Conservation (phyloP, 2,888 invertebrate species). For the Pachliopta kotzebuea region DNA sequence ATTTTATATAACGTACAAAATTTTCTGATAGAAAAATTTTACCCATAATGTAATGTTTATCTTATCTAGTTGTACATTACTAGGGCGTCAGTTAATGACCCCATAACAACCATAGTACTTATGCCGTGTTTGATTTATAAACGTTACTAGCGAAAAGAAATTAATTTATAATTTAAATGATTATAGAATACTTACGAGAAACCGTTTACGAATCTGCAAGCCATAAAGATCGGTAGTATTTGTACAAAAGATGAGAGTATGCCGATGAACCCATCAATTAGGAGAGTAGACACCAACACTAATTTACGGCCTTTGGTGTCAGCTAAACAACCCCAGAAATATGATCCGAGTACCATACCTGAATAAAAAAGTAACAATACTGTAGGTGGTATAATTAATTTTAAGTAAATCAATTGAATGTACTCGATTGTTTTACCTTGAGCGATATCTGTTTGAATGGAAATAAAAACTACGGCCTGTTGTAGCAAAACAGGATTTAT, state of each 20-base stretch:
- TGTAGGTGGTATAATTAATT: background rate
- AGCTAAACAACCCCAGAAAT: conserved; percentile 92
- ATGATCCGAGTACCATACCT: conserved; percentile 92
- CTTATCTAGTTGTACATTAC: too few relatives aligned
- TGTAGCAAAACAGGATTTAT: too few relatives aligned
- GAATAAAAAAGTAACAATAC: conserved; percentile 11
- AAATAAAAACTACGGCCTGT: too few relatives aligned
- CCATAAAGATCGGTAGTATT: conserved; percentile 85
- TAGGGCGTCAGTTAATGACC: too few relatives aligned
- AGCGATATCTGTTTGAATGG: too few relatives aligned
- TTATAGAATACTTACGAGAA: conserved; percentile 85
- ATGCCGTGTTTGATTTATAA: too few relatives aligned
- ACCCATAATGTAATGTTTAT: too few relatives aligned
- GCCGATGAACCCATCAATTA: conserved; percentile 87
- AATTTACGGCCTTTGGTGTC: conserved; percentile 90
- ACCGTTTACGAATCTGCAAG: conserved; percentile 87
- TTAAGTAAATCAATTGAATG: too few relatives aligned
- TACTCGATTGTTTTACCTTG: background rate
- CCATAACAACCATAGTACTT: too few relatives aligned
- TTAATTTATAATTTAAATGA: background rate
- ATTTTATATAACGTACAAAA: too few relatives aligned
- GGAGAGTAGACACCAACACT: conserved; percentile 85
- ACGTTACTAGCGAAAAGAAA: too few relatives aligned
- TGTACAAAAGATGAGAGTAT: conserved; percentile 87
- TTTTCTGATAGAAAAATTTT: too few relatives aligned